Conservation (phyloP, 2,888 invertebrate genomes). For the Eristalinus sepulchralis region DNA sequence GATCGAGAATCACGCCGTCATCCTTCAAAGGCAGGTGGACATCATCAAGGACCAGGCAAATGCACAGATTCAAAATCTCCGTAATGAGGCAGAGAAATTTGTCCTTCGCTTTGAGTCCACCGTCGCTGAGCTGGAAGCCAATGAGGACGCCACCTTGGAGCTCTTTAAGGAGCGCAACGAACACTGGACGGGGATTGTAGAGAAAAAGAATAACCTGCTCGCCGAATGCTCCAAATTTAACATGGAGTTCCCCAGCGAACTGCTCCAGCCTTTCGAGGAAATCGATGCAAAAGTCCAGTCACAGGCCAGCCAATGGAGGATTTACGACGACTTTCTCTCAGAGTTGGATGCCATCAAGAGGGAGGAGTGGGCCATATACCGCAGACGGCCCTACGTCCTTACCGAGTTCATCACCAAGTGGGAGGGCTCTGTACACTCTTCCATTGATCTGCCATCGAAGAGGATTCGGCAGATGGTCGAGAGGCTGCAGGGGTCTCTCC, state of each 20-base stretch:
- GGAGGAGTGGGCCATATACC: slow-evolving; percentile 92
- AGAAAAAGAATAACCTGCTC: slow-evolving; percentile 81
- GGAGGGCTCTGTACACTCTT: slow-evolving; percentile 81
- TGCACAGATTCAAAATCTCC: slow-evolving; percentile 86
- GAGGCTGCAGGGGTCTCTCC: slow-evolving; percentile 75
- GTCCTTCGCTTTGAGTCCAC: slow-evolving; percentile 90
- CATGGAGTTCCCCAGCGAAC: slow-evolving; percentile 84
- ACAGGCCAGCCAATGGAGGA: slow-evolving; percentile 88
- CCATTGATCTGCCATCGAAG: slow-evolving; percentile 79
- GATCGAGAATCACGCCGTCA: slow-evolving; percentile 90
- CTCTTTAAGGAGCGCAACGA: slow-evolving; percentile 86
- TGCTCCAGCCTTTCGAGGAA: slow-evolving; percentile 83
- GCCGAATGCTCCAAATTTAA: slow-evolving; percentile 90
- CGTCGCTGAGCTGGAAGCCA: slow-evolving; percentile 81
- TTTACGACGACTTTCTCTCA: slow-evolving; percentile 87
- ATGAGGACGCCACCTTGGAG: slow-evolving; percentile 81
- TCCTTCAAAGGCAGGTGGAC: slow-evolving; percentile 94
- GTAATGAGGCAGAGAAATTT: slow-evolving; percentile 90
- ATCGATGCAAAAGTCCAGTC: slow-evolving; percentile 86
- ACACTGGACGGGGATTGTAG: slow-evolving; percentile 79
- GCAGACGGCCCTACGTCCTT: slow-evolving; percentile 90
- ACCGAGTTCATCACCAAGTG: slow-evolving; percentile 92
- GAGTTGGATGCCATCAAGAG: slow-evolving; percentile 82
- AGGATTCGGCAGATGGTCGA: slow-evolving; percentile 79
- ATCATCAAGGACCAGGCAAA: slow-evolving; percentile 89